Base-by-base conservation (phyloP, 2,797 vertebrate species). In the Cryptoblepharus egeriae region DNA sequence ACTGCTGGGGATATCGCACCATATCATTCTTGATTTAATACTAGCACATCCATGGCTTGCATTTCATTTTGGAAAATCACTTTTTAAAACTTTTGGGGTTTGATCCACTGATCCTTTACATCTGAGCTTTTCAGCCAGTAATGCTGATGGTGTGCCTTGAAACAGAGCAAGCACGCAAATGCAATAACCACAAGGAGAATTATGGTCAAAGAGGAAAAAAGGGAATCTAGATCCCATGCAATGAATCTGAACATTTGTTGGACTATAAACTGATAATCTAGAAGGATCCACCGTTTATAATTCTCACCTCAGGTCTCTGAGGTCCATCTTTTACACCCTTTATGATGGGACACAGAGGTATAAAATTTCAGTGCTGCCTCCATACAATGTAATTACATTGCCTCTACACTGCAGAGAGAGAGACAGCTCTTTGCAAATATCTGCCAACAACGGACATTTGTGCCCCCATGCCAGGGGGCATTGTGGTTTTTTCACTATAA, bases 341-440 rank as follows among this genome's bases (percentile, higher is more conserved):
- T 24, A 26, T 24, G 32, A 2, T 57, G 0, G 0, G 11, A 77
- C 2, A 2, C 64, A 49, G 83, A 18, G 35, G 68, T n/a, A 55
- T 77, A 85, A 24, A 5, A 75, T 26, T 82, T 22, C 0, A 0
- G 8, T n/a, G 0, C 0, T 22, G 9, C 58, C 45, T 76, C 73
- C 75, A 28, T 75, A 24, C 60, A 67, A 79, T 72, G 12, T 10
- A 39, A 77, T 0, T 10, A 22, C 15, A 85, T 11, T 22, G 64
- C 42, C 60, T 84, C 30, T 20, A 26, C 75, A 1, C 0, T 69
- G 24, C 28, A 70, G 28, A 90, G 16, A 77, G n/a, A n/a, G n/a
- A n/a, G n/a, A n/a, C n/a, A n/a, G 52, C 30, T 63, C 18, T 58
- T 58, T 42, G 83, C 65, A 83, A 16, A 52, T 79, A 77, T 15